These are phyloP conservation scores for Chelon auratus DNA, from an alignment of 2,797 vertebrate genomes.

Conservation along the genomic window DNA sequence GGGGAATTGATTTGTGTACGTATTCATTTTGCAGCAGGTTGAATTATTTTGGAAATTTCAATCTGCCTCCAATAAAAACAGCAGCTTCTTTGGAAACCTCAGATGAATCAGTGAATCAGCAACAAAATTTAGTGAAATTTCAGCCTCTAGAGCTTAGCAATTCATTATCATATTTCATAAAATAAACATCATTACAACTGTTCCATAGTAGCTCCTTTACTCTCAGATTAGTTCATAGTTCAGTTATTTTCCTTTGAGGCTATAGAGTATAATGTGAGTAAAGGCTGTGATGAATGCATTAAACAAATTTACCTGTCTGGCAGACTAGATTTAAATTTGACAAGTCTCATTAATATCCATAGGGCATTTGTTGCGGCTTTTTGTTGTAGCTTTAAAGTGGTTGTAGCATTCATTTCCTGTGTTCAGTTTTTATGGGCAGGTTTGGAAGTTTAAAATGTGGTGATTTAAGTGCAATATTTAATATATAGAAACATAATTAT, in stretches of 20 bases:
- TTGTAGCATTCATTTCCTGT: slow-evolving; percentile 40
- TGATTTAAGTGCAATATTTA: slow-evolving; percentile 82
- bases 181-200: slow-evolving; percentile 19
- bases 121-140: slow-evolving; percentile 30
- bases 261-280: slow-evolving; percentile 35
- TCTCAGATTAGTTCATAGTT: slow-evolving; percentile 1
- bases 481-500: slow-evolving; percentile 56
- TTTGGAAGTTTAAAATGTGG: slow-evolving; percentile 58
- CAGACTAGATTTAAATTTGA: slow-evolving; percentile 23
- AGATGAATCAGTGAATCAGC: slow-evolving; percentile 38
- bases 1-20: slow-evolving; percentile 24
- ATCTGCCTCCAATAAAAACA: slow-evolving; percentile 20
- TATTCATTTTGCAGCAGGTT: background rate
- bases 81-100: slow-evolving; percentile 16
- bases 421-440: slow-evolving; percentile 48
- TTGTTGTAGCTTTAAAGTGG: slow-evolving; percentile 27
- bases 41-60: background rate
- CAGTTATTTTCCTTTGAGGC: slow-evolving; percentile 8
- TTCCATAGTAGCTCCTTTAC: slow-evolving; percentile 23
- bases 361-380: slow-evolving; percentile 28
- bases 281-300: slow-evolving; percentile 21
- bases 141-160: background rate
- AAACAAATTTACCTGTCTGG: slow-evolving; percentile 19
- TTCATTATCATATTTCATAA: slow-evolving; percentile 13
- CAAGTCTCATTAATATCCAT: slow-evolving; percentile 4